Evolutionary conservation across 1,140 invertebrate species (phyloP).

Genomic region (Lordiphosa clarofinis): DNA sequence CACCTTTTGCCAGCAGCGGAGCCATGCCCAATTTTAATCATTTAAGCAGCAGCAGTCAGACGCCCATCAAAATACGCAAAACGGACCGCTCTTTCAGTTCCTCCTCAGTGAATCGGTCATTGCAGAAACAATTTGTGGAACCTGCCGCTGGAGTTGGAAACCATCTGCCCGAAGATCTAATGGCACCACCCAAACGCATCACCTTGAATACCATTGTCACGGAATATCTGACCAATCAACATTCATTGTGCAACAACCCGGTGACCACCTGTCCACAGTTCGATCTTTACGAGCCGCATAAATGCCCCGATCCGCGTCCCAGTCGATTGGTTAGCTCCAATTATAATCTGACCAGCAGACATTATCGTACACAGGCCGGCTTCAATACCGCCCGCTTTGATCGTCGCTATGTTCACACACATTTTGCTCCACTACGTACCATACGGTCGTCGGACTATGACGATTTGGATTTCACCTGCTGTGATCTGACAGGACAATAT

Average conservation of each 20-base stretch:
- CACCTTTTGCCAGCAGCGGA: not conserved
- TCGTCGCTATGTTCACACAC: slow-evolving; percentile 91
- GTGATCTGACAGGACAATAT: slow-evolving; percentile 84
- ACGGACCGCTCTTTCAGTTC: slow-evolving; percentile 39
- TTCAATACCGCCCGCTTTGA: slow-evolving; percentile 84
- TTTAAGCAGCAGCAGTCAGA: slow-evolving; percentile 33
- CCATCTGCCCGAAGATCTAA: slow-evolving; percentile 36
- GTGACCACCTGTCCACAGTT: slow-evolving; percentile 95
- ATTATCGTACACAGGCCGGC: slow-evolving; percentile 82
- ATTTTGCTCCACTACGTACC: slow-evolving; percentile 92
- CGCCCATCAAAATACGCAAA: slow-evolving; percentile 54
- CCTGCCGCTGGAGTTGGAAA: slow-evolving; percentile 16
- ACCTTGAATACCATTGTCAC: slow-evolving; percentile 96
- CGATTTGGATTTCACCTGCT: slow-evolving; percentile 90
- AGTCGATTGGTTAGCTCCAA: slow-evolving; percentile 85
- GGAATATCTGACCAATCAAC: slow-evolving; percentile 97
- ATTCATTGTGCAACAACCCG: slow-evolving; percentile 94
- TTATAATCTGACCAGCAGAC: slow-evolving; percentile 85
- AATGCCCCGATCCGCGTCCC: slow-evolving; percentile 93
- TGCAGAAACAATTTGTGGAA: slow-evolving; percentile 84
- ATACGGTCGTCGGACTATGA: slow-evolving; percentile 87
- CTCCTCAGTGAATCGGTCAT: slow-evolving; percentile 80
- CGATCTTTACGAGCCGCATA: slow-evolving; percentile 93
- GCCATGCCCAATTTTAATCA: slow-evolving; percentile 44
- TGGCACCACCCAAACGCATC: slow-evolving; percentile 81